These are phyloP conservation scores for Gambusia yucatana DNA, from an alignment of 2,797 vertebrate species.

Conservation along the genomic window DNA sequence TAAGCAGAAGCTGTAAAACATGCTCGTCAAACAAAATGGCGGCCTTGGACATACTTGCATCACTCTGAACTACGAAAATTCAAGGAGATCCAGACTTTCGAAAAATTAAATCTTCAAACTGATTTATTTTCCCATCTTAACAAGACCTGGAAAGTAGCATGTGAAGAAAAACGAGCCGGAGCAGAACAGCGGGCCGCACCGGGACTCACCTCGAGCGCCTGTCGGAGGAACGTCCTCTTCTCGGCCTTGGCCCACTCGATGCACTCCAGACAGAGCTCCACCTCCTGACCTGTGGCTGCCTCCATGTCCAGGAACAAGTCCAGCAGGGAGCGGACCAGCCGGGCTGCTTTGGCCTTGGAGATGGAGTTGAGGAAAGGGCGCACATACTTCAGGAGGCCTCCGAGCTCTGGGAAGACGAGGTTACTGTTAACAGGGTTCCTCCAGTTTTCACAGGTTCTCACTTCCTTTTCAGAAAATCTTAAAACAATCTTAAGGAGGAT, in stretches of 20 bases:
- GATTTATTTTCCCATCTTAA: neutral
- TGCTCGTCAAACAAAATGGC: neutral
- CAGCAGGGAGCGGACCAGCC: conserved; percentile 93
- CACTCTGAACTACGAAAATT: too few species aligned
- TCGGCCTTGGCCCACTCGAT: conserved; percentile 98
- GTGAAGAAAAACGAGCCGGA: neutral
- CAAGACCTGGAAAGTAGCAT: too few species aligned
- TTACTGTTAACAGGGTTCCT: neutral
- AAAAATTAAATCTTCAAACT: too few species aligned
- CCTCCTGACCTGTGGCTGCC: conserved; percentile 97
- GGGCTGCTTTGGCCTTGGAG: conserved; percentile 97
- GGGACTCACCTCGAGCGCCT: conserved; percentile 91
- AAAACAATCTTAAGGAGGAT: neutral
- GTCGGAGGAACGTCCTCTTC: conserved; percentile 97
- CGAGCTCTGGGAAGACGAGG: conserved; percentile 84
- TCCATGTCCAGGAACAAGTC: conserved; percentile 99
- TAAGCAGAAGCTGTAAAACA: too few species aligned
- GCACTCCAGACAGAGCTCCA: conserved; percentile 96
- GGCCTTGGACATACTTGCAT: neutral
- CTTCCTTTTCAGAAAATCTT: neutral
- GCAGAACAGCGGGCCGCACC: neutral
- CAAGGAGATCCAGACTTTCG: too few species aligned
- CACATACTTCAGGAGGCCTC: conserved; percentile 95
- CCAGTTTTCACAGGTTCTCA: neutral
- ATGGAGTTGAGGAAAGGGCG: conserved; percentile 97